phyloP scores from a whole-genome alignment of 2,113 vertebrate genomes.

The Larimichthys polyactis region DNA sequence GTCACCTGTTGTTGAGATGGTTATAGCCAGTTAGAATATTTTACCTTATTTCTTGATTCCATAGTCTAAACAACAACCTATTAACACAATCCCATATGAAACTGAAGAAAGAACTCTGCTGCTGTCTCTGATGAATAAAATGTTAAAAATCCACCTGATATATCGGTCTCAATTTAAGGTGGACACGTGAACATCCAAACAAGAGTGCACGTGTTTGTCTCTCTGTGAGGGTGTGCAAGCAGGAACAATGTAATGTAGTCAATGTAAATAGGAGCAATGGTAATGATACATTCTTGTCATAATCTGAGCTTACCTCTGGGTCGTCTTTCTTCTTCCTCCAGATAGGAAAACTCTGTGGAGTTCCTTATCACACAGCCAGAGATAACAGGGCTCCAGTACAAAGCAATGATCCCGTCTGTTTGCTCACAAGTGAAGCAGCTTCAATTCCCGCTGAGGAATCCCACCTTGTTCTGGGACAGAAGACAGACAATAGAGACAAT shows the following conservation, averaged over 20 bases:
- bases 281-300: constrained; percentile 69
- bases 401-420: constrained; percentile 69
- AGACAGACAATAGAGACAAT: constrained; percentile 39
- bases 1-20: too few species aligned
- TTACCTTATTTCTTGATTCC: too few species aligned
- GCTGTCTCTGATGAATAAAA: not conserved
- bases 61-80: too few species aligned
- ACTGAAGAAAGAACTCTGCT: too few species aligned
- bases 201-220: constrained; percentile 18
- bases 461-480: constrained; percentile 66
- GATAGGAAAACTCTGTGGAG: constrained; percentile 67
- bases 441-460: constrained; percentile 57
- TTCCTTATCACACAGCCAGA: constrained; percentile 73
- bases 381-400: constrained; percentile 70
- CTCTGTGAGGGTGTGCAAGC: not conserved
- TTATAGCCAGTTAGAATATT: too few species aligned
- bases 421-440: constrained; percentile 66
- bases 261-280: constrained; percentile 65
- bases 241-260: constrained; percentile 50
- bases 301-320: constrained; percentile 70
- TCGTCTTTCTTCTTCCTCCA: constrained; percentile 65
- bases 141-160: not conserved
- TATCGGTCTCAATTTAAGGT: not conserved
- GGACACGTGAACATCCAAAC: constrained; percentile 3
- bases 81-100: too few species aligned